Conservation (phyloP, 2,113 vertebrate species). For the Pygoscelis antarcticus region DNA sequence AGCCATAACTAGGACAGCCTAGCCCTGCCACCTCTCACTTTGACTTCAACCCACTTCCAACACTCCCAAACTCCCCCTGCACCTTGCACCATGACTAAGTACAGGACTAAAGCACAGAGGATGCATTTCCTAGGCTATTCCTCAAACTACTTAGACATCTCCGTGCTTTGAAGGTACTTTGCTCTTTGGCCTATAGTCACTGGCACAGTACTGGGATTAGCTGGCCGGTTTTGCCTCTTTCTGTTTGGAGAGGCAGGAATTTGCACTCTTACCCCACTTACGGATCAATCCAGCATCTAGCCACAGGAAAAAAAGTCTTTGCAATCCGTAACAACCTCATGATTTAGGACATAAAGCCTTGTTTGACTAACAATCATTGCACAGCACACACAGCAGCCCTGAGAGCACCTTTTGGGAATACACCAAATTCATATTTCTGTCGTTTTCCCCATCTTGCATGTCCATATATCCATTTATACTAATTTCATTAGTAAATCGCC, state of each 20-base stretch:
- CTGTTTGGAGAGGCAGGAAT: background rate
- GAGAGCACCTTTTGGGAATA: background rate
- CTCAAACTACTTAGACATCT: background rate
- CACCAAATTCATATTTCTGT: background rate
- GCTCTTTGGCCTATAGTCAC: background rate
- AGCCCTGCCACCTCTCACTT: background rate
- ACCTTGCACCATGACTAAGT: background rate
- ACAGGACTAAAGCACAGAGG: background rate
- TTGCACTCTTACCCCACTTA: background rate
- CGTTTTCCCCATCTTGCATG: background rate
- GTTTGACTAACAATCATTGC: background rate
- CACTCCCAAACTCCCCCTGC: background rate
- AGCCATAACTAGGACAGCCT: too few species aligned
- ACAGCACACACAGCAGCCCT: background rate
- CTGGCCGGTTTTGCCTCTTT: background rate
- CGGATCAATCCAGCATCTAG: background rate
- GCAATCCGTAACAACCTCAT: background rate
- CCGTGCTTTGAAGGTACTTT: background rate
- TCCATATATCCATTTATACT: background rate
- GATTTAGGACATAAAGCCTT: background rate
- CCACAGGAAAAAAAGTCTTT: background rate
- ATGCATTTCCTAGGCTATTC: background rate
- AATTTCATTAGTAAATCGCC: background rate
- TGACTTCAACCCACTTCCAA: background rate
- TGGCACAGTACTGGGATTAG: background rate